Conservation (phyloP, 2,888 invertebrate genomes). For the Lithophane ornitopus region DNA sequence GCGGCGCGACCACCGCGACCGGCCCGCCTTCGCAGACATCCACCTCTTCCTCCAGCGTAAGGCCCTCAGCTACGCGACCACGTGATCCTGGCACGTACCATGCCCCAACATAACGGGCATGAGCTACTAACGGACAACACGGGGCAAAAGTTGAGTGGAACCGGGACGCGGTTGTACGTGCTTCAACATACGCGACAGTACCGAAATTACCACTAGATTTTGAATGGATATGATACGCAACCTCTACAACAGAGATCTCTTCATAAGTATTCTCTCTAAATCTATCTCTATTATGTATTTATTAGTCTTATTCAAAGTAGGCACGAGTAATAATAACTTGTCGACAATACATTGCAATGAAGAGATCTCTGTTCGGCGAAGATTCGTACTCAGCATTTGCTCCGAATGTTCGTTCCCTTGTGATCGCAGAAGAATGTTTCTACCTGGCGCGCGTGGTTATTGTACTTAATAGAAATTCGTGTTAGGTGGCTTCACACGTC, state of each 20-base stretch:
- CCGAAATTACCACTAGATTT: conserved; percentile 68
- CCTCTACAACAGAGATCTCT: conserved; percentile 34
- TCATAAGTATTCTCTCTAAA: conserved; percentile 50
- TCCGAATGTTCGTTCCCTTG: conserved; percentile 53
- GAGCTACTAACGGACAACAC: conserved; percentile 66
- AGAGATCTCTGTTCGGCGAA: conserved; percentile 40
- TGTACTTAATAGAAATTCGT: conserved; percentile 69
- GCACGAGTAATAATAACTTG: conserved; percentile 40
- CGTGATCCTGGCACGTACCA: conserved; percentile 77
- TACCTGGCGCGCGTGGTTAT: conserved; percentile 61
- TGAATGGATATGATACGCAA: conserved; percentile 41
- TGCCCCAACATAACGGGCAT: conserved; percentile 65
- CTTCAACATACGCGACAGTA: conserved; percentile 18
- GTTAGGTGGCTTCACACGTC: conserved; percentile 70
- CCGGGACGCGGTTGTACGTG: conserved; percentile 38
- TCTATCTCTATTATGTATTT: conserved; percentile 54
- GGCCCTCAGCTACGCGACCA: conserved; percentile 72
- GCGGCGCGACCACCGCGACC: conserved; percentile 93
- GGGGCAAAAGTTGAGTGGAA: conserved; percentile 64
- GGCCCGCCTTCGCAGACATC: conserved; percentile 95
- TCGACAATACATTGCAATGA: conserved; percentile 62
- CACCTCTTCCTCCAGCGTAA: conserved; percentile 94
- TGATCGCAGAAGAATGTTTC: conserved; percentile 50
- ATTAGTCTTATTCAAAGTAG: conserved; percentile 63
- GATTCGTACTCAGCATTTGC: conserved; percentile 48